These are phyloP conservation scores for Gymnobelideus leadbeateri DNA, from an alignment of 2,113 vertebrate genomes.

Conservation along the genomic window DNA sequence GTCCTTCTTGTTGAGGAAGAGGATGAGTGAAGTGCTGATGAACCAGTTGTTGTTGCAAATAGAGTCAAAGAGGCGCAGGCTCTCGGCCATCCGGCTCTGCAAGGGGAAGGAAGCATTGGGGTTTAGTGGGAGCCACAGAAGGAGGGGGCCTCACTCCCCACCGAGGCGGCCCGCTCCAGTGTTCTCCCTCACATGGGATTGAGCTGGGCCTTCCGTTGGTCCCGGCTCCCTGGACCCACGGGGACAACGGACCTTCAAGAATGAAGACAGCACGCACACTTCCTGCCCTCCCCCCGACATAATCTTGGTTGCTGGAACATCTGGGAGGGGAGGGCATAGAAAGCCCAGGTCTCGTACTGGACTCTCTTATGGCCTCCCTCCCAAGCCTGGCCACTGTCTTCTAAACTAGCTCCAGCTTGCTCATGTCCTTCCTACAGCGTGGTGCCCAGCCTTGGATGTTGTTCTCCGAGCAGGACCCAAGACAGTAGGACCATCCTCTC, in stretches of 20 bases:
- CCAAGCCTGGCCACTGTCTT: accelerated
- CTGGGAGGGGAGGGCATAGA: background rate
- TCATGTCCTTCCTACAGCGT: background rate
- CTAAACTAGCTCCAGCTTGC: background rate
- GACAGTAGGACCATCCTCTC: background rate
- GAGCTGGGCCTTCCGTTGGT: background rate
- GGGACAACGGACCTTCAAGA: background rate
- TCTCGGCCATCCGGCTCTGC: slow-evolving; percentile 99
- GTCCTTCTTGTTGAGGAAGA: slow-evolving; percentile 99
- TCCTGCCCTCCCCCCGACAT: background rate
- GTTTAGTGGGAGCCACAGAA: slow-evolving; percentile 34
- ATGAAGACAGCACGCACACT: background rate
- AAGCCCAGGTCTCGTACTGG: accelerated
- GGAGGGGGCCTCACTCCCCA: background rate
- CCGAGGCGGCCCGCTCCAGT: background rate
- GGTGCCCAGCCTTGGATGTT: accelerated
- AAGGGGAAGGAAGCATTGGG: slow-evolving; percentile 31
- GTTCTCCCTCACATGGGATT: no score
- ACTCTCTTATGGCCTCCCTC: accelerated
- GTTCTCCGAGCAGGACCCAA: background rate
- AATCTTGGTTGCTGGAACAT: background rate
- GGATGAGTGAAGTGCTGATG: slow-evolving; percentile 99
- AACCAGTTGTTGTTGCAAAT: slow-evolving; percentile 99
- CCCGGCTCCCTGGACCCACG: background rate
- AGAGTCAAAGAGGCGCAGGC: slow-evolving; percentile 98